These are phyloP conservation scores for Phaedon cochleariae DNA, from an alignment of 2,888 invertebrate species.

Conservation along the genomic window DNA sequence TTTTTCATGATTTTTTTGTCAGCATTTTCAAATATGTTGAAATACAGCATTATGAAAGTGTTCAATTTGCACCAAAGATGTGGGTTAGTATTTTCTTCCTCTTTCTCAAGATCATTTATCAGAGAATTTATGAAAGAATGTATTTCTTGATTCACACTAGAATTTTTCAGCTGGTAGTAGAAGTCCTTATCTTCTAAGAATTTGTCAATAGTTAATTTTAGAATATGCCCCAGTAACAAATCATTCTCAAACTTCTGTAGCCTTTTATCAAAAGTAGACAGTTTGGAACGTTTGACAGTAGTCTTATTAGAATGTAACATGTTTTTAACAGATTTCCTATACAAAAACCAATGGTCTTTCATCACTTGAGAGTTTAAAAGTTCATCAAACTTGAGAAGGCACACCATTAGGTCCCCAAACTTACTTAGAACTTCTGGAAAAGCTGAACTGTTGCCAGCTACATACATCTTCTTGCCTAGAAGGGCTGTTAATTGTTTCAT, in stretches of 20 bases:
- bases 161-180: slow-evolving; percentile 54
- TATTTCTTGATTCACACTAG: slow-evolving; percentile 68
- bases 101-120: slow-evolving; percentile 70
- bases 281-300: slow-evolving; percentile 66
- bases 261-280: slow-evolving; percentile 75
- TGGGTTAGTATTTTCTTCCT: slow-evolving; percentile 65
- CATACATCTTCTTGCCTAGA: slow-evolving; percentile 64
- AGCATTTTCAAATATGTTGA: slow-evolving; percentile 77
- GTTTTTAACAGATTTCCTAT: slow-evolving; percentile 77
- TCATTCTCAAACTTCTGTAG: slow-evolving; percentile 74
- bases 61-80: slow-evolving; percentile 73
- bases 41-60: slow-evolving; percentile 72
- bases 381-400: slow-evolving; percentile 74
- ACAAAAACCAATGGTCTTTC: slow-evolving; percentile 79
- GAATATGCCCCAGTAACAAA: slow-evolving; percentile 75
- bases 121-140: slow-evolving; percentile 71
- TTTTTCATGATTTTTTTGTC: slow-evolving; percentile 81
- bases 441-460: slow-evolving; percentile 50
- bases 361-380: slow-evolving; percentile 67
- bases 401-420: slow-evolving; percentile 73
- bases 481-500: slow-evolving; percentile 80
- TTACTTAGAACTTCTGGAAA: slow-evolving; percentile 64
- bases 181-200: slow-evolving; percentile 54
- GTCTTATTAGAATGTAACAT: slow-evolving; percentile 70
- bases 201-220: slow-evolving; percentile 64